phyloP scores from a whole-genome alignment of 2,888 invertebrate species.

The Quadroppia sp. region DNA sequence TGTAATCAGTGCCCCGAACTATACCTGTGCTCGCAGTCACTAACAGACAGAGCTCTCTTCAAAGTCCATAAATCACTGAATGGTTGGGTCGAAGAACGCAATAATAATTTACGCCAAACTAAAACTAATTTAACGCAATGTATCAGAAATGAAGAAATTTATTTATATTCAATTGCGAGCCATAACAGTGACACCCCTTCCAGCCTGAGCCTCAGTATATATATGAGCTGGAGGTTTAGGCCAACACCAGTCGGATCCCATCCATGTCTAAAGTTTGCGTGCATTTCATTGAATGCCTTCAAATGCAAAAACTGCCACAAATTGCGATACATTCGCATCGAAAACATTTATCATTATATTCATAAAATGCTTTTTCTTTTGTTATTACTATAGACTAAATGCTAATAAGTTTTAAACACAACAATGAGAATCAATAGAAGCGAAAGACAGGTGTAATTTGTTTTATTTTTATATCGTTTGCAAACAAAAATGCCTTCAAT shows the following conservation, averaged over 20 bases:
- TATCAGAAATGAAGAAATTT: slow-evolving; percentile 2
- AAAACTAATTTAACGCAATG: slow-evolving; percentile 33
- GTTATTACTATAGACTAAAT: slow-evolving; percentile 10
- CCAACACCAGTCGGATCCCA: not conserved
- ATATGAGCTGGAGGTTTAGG: not conserved
- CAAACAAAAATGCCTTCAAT: no score
- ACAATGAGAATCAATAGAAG: slow-evolving; percentile 1
- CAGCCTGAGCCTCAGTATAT: not conserved
- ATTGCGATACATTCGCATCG: slow-evolving; percentile 20
- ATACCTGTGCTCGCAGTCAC: slow-evolving; percentile 11
- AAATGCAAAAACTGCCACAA: slow-evolving; percentile 15
- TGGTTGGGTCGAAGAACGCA: slow-evolving; percentile 18
- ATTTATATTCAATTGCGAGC: slow-evolving; percentile 1
- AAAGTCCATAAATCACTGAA: slow-evolving; percentile 16
- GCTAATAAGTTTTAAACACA: slow-evolving; percentile 22
- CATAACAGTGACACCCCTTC: slow-evolving; percentile 34
- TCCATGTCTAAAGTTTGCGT: slow-evolving; percentile 37
- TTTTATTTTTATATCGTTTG: slow-evolving; percentile 11
- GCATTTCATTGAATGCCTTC: slow-evolving; percentile 13
- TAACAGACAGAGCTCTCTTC: not conserved
- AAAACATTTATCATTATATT: slow-evolving; percentile 33
- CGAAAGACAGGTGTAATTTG: not conserved
- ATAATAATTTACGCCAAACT: slow-evolving; percentile 13
- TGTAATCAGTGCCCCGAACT: not conserved
- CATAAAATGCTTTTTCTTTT: not conserved